phyloP scores from a whole-genome alignment of 1,140 invertebrate genomes.

The Heliconius hermathena region DNA sequence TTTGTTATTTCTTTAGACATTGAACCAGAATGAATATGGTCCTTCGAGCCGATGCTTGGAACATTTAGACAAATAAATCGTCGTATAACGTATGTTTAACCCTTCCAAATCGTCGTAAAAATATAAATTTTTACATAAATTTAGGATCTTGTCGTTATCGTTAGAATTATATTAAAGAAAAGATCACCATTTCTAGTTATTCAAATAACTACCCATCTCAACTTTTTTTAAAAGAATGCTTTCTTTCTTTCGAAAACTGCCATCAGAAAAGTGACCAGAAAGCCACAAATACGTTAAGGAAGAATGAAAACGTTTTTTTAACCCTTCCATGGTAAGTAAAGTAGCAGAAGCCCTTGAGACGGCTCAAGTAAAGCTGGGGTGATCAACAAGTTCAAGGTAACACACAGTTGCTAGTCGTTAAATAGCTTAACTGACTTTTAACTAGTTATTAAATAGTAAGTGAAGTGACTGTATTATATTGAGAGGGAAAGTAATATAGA shows the following conservation, averaged over 20 bases:
- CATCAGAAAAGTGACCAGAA: not conserved
- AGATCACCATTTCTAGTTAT: too few relatives aligned
- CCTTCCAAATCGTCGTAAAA: too few relatives aligned
- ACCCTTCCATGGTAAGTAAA: not conserved
- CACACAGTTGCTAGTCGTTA: constrained; percentile 9
- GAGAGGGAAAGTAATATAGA: constrained; percentile 12
- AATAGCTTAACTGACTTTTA: constrained; percentile 12
- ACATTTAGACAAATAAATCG: too few relatives aligned
- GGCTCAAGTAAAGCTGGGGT: not conserved
- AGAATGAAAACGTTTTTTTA: not conserved
- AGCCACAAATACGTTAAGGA: not conserved
- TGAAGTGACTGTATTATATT: constrained; percentile 20
- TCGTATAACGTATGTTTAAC: too few relatives aligned
- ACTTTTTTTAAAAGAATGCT: not conserved
- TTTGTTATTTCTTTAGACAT: not conserved
- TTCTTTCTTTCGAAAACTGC: not conserved
- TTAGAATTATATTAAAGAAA: too few relatives aligned
- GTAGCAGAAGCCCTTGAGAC: not conserved
- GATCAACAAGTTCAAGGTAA: constrained; percentile 9
- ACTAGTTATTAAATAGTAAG: constrained; percentile 18
- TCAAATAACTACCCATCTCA: not conserved
- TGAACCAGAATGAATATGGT: not conserved
- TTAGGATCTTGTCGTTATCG: too few relatives aligned
- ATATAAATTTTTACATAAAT: too few relatives aligned
- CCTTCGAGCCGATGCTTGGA: not conserved